Conservation (phyloP, 2,113 vertebrate species). For the Corynorhinus townsendii region DNA sequence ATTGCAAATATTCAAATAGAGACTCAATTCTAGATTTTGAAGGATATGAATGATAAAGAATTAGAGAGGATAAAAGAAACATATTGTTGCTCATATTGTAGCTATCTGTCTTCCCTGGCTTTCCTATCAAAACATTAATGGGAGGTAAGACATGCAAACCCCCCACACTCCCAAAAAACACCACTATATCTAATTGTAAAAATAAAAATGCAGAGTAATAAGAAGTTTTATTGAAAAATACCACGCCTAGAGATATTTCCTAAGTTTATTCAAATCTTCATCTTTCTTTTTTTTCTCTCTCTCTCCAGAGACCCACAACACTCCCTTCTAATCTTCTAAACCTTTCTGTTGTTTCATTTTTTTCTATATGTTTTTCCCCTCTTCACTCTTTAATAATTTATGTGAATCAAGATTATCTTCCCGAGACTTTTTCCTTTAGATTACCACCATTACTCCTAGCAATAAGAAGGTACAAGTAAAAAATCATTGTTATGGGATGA, state of each 20-base stretch:
- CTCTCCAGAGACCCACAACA: background rate
- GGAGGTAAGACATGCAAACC: background rate
- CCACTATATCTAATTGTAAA: background rate
- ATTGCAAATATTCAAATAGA: background rate
- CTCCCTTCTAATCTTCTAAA: background rate
- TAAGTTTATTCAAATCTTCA: background rate
- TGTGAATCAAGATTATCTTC: background rate
- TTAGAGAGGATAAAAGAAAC: too few relatives aligned
- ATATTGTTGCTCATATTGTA: background rate
- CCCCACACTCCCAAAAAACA: background rate
- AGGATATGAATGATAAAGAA: background rate
- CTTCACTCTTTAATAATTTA: background rate
- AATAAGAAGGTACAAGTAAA: background rate
- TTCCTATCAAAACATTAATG: background rate
- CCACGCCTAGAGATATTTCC: background rate
- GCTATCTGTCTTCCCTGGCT: too few relatives aligned
- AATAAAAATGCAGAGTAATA: background rate
- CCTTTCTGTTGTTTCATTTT: background rate
- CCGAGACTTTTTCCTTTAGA: background rate
- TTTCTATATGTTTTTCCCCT: fast-evolving
- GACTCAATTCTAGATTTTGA: background rate
- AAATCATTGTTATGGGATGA: background rate
- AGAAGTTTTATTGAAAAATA: background rate
- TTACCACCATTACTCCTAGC: background rate
- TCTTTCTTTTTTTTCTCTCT: background rate